Conservation (phyloP, 2,797 vertebrate genomes). For the Cephalopachus bancanus region DNA sequence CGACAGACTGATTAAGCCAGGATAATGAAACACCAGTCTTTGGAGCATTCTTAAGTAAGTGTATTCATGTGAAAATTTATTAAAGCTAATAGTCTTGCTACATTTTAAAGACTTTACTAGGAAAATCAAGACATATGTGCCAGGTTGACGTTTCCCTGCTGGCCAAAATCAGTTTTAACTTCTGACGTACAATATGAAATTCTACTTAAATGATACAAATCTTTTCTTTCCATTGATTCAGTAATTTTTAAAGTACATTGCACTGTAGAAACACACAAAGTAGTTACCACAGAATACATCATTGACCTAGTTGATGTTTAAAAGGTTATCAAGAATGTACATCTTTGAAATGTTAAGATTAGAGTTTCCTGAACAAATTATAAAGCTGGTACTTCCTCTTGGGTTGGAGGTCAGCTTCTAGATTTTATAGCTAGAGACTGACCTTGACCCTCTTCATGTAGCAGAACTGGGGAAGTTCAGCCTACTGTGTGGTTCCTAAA, state of each 20-base stretch:
- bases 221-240: constrained; percentile 56
- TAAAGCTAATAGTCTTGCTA: constrained; percentile 21
- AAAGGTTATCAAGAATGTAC: constrained; percentile 64
- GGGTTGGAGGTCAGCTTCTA: constrained; percentile 24
- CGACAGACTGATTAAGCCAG: constrained; percentile 26
- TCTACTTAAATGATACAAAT: constrained; percentile 32
- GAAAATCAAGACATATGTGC: not conserved
- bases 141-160: not conserved
- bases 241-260: constrained; percentile 35
- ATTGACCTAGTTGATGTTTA: constrained; percentile 34
- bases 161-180: constrained; percentile 21
- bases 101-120: constrained; percentile 30
- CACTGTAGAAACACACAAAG: constrained; percentile 16
- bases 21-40: constrained; percentile 18
- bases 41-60: not conserved
- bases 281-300: not conserved
- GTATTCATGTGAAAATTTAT: not conserved
- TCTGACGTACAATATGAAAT: not conserved
- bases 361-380: constrained; percentile 52
- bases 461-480: not conserved
- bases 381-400: constrained; percentile 28
- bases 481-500: not conserved
- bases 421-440: constrained; percentile 11
- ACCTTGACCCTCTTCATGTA: constrained; percentile 7
- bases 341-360: constrained; percentile 67